Evolutionary conservation across 2,888 invertebrate genomes (phyloP).

Genomic region (Mesoligia furuncula): DNA sequence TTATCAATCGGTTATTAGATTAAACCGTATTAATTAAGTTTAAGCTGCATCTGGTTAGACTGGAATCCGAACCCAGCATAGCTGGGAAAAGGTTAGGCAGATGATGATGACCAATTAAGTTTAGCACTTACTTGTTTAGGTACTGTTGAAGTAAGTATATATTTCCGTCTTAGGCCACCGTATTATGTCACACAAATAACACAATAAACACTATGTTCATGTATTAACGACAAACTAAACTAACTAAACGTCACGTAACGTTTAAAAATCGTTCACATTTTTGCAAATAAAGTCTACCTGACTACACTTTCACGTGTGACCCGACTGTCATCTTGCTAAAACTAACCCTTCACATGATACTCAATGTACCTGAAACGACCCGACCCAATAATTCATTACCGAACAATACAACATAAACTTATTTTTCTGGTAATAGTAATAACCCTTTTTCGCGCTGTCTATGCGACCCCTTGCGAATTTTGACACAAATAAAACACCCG

Average conservation of each 20-base stretch:
- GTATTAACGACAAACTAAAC: background rate
- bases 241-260: background rate
- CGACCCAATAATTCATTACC: slow-evolving; percentile 90
- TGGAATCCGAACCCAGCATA: no score
- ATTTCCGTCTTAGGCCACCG: background rate
- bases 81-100: no score
- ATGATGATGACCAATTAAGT: no score
- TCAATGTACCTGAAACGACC: slow-evolving; percentile 90
- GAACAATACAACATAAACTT: slow-evolving; percentile 88
- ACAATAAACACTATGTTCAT: background rate
- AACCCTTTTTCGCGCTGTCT: slow-evolving; percentile 87
- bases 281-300: slow-evolving; percentile 74
- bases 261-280: slow-evolving; percentile 31
- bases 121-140: slow-evolving; percentile 31
- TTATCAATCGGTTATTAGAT: background rate
- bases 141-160: accelerated
- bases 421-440: slow-evolving; percentile 88
- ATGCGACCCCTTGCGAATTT: slow-evolving; percentile 88
- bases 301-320: slow-evolving; percentile 88
- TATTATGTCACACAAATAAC: background rate
- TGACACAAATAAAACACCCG: slow-evolving; percentile 90
- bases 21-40: no score
- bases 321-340: slow-evolving; percentile 85
- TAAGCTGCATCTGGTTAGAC: no score
- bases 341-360: slow-evolving; percentile 88